Percentiles rank a stretch among this genome's conserved stretches.
These are phyloP conservation scores for Lypha dubia DNA, from an alignment of 2,888 invertebrate species.

Conservation along the genomic window DNA sequence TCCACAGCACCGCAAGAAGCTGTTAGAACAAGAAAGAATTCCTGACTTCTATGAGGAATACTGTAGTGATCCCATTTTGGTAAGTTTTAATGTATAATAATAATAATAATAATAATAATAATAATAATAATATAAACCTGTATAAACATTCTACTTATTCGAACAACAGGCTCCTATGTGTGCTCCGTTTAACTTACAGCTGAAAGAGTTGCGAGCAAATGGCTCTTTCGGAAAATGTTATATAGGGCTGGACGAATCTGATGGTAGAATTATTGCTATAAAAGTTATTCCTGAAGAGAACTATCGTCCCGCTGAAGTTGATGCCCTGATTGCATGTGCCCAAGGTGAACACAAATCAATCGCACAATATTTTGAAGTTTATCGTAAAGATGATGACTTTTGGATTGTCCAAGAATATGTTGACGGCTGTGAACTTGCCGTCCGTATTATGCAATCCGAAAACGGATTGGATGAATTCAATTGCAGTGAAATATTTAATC, in stretches of 20 bases:
- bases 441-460: conserved; percentile 85
- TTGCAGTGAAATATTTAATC: conserved; percentile 91
- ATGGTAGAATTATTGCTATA: conserved; percentile 65
- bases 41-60: conserved; percentile 77
- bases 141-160: not conserved
- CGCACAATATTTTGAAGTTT: conserved; percentile 90
- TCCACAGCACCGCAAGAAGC: conserved; percentile 84
- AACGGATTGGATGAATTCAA: conserved; percentile 89
- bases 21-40: conserved; percentile 47
- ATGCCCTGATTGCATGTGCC: conserved; percentile 91
- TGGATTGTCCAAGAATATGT: conserved; percentile 96
- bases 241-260: conserved; percentile 76
- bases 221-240: conserved; percentile 80
- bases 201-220: conserved; percentile 75
- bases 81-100: conserved; percentile 63
- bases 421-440: conserved; percentile 91
- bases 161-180: conserved; percentile 76
- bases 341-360: conserved; percentile 95
- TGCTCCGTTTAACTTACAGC: conserved; percentile 76
- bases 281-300: conserved; percentile 79
- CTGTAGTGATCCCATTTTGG: conserved; percentile 77
- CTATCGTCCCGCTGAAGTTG: conserved; percentile 86
- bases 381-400: conserved; percentile 91
- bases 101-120: not conserved
- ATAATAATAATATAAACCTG: not conserved